Percentiles rank a stretch among this genome's conserved stretches.
These are phyloP conservation scores for Carassius auratus DNA, from an alignment of 2,113 vertebrate species.

Conservation along the genomic window DNA sequence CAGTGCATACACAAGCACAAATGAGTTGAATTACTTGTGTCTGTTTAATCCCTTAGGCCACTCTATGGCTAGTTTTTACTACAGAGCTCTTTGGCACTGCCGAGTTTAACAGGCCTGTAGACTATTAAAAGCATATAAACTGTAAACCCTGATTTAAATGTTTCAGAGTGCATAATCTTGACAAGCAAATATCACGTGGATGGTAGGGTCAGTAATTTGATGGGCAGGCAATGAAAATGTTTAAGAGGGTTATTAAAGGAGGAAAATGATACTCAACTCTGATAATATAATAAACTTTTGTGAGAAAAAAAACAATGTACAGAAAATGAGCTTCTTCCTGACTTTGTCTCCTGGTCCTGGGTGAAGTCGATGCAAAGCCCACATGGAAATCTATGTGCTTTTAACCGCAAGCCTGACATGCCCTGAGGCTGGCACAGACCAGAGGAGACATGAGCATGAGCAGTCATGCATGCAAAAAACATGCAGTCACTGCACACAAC, in stretches of 20 bases:
- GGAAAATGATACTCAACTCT: not conserved
- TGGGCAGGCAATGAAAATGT: not conserved
- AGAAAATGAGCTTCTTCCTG: not conserved
- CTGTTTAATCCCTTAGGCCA: not conserved
- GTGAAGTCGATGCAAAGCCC: conserved; percentile 12
- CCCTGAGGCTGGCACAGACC: conserved; percentile 37
- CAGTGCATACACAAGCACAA: not conserved
- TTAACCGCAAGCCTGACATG: conserved; percentile 21
- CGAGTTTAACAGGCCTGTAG: not conserved
- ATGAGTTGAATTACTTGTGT: conserved; percentile 13
- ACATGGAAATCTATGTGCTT: conserved; percentile 41
- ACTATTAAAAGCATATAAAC: not conserved
- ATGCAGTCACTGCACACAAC: conserved; percentile 27
- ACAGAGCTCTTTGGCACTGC: not conserved
- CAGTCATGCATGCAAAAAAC: conserved; percentile 49
- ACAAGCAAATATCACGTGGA: not conserved
- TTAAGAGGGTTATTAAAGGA: not conserved
- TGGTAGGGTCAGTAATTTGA: not conserved
- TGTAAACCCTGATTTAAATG: not conserved
- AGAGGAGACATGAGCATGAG: conserved; percentile 36
- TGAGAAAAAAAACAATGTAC: not conserved
- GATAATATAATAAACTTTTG: not conserved
- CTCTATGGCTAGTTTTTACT: not conserved
- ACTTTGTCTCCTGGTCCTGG: not conserved
- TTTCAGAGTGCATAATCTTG: not conserved